phyloP scores from a whole-genome alignment of 2,888 invertebrate genomes.

The Panzeria rudis region DNA sequence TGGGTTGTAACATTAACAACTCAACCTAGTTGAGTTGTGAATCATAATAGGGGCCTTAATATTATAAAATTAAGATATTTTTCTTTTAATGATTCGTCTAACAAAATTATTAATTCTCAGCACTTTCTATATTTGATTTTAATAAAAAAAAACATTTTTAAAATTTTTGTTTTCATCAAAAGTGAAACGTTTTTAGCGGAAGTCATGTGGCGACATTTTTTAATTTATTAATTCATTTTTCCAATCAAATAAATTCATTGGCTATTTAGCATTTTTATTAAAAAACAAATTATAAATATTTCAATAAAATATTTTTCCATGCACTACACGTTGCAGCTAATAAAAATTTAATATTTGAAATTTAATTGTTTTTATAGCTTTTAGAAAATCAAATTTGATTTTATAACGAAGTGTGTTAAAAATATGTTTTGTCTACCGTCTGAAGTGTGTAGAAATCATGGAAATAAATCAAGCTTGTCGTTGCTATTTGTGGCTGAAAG shows the following conservation, averaged over 20 bases:
- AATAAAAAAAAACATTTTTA: not conserved
- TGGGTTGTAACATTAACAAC: too few relatives aligned
- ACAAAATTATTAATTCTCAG: constrained; percentile 1
- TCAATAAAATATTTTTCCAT: constrained; percentile 19
- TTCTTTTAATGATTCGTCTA: not conserved
- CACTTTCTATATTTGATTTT: not conserved
- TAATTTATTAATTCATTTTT: constrained; percentile 35
- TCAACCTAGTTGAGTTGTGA: too few relatives aligned
- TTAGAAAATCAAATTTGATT: constrained; percentile 36
- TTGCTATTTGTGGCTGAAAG: not conserved
- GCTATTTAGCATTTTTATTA: constrained; percentile 10
- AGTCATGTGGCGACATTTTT: constrained; percentile 55
- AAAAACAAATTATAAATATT: not conserved
- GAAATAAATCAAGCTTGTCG: constrained; percentile 30
- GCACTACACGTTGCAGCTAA: constrained; percentile 63
- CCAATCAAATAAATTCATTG: constrained; percentile 13
- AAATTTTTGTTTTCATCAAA: constrained; percentile 28
- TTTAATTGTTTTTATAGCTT: constrained; percentile 62
- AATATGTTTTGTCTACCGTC: too few relatives aligned
- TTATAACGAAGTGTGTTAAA: not conserved
- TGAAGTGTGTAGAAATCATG: constrained; percentile 3
- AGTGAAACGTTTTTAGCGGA: constrained; percentile 58
- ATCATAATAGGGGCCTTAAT: too few relatives aligned
- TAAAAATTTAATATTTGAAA: constrained; percentile 63
- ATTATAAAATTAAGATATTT: not conserved